Base-by-base conservation (phyloP, 2,888 invertebrate genomes). In the Nephrocerus scutellatus region DNA sequence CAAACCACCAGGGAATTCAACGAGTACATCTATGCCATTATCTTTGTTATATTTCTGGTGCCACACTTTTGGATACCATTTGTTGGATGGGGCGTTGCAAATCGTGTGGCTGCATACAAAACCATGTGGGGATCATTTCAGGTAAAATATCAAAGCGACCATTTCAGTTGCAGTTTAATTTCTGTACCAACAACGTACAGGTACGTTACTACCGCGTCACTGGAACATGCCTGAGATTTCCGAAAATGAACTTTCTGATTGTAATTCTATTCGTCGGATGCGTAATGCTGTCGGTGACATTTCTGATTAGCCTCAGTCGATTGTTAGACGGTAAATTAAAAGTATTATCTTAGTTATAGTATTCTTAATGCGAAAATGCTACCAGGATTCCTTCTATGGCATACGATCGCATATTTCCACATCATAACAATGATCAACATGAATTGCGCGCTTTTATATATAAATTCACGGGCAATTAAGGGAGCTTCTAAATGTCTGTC, bases 361-460 rank as follows among this genome's bases (percentile, higher is more conserved):
- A n/a, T n/a, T n/a, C n/a, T 9, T 9, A 15, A 28, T 16, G 4
- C 13, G 24, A n/a, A 10, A n/a, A 25, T 25, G 13, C 10, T 25
- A 20, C 21, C 10, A 56, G 80, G 80, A 1, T 80, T 79, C 53
- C 70, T 75, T 3, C 57, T 80, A 12, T 72, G 73, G 52, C 80
- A 80, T 49, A 80, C 80, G 0, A 64, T 60, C 13, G 59, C 56
- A 4, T 60, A 60, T 35, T 74, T 74, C 52, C 80, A 80, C 51
- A 78, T 80, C 30, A 76, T 80, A 20, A 80, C 74, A 1, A 80
- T 79, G 77, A 77, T 80, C 39, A 80, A 80, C 51, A 80, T 80
- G 80, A 80, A 79, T 55, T 78, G 77, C 41, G 79, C 79, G 1
- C 66, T 80, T 2, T 78, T 80, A 76, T 80, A 77, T 51, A 80